These are phyloP conservation scores for Epinotia nisella DNA, from an alignment of 2,888 invertebrate species.

Conservation along the genomic window DNA sequence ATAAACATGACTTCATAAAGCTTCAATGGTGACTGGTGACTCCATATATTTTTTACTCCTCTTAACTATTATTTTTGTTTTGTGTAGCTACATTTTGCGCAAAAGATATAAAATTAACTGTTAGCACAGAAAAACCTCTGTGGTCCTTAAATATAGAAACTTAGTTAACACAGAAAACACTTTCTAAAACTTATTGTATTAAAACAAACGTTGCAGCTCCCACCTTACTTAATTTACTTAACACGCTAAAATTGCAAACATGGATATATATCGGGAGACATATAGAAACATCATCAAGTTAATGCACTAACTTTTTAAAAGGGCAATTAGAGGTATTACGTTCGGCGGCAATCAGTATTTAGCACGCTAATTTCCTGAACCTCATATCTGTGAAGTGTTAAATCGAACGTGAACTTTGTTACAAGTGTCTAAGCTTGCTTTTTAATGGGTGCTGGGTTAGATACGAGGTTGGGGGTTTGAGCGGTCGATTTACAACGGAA, in stretches of 20 bases:
- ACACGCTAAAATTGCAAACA: constrained; percentile 60
- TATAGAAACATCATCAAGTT: constrained; percentile 73
- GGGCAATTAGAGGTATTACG: constrained; percentile 78
- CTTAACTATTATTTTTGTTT: too few species aligned
- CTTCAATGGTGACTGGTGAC: too few species aligned
- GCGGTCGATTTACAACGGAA: constrained; percentile 61
- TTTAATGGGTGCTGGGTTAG: background rate
- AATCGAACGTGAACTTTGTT: constrained; percentile 8
- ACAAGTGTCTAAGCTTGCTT: background rate
- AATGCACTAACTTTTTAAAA: constrained; percentile 78
- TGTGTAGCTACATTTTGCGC: too few species aligned
- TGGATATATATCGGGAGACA: constrained; percentile 59
- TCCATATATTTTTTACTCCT: too few species aligned
- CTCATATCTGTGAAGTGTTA: background rate
- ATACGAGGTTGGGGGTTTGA: constrained; percentile 20
- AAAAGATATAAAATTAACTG: too few species aligned
- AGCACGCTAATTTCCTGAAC: constrained; percentile 8
- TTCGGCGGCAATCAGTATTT: constrained; percentile 75
- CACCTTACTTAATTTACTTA: constrained; percentile 40
- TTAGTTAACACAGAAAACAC: background rate
- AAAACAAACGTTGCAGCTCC: background rate
- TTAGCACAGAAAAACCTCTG: too few species aligned
- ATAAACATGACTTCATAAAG: too few species aligned
- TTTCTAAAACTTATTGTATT: background rate
- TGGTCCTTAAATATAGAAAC: too few species aligned